Base-by-base conservation (phyloP, 2,113 vertebrate species). In the Psephotus haematonotus region DNA sequence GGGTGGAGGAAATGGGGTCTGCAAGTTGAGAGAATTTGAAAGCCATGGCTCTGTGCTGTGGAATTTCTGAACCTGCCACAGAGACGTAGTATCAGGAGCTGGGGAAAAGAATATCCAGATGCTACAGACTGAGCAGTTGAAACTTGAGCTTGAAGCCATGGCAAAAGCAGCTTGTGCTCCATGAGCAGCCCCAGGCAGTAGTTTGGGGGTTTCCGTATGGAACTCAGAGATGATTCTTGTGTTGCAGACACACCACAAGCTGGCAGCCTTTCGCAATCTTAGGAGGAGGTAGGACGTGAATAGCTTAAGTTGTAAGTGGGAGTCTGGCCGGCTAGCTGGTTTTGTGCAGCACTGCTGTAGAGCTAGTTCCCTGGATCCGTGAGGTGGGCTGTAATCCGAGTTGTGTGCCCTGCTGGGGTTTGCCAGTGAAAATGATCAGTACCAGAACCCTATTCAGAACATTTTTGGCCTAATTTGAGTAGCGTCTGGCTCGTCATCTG, bases 261-360 rank as follows among this genome's bases (percentile, higher is more conserved):
- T 33, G 95, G 94, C 96, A 95, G 91, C 89, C 91, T 96, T 95
- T n/a, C 59, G 68, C 94, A 93, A 65, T 28, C 63, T 91, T 2
- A 0, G 1, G 41, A 29, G 78, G 57, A n/a, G 27, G 17, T 5
- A 17, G 39, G n/a, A 29, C 15, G 63, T 2, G 41, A 62, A 29
- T 60, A 7, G 41, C 20, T 35, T 1, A 5, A 9, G 1, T 1
- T 19, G 74, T 3, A 9, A 29, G 12, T 37, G 37, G 10, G 49
- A 31, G 16, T 18, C n/a, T 67, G 50, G 3, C 86, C 23, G 52
- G 11, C 76, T 35, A 39, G 4, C 17, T 7, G 24, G 18, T 47
- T 77, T 18, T 44, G 46, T 39, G 52, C 78, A 28, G 88, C 53
- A 81, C 31, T 23, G 0, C 0, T 16, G 72, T 78, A 47, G 33